These are phyloP conservation scores for Achatina immaculata DNA, from an alignment of 1,140 invertebrate genomes.

Conservation along the genomic window DNA sequence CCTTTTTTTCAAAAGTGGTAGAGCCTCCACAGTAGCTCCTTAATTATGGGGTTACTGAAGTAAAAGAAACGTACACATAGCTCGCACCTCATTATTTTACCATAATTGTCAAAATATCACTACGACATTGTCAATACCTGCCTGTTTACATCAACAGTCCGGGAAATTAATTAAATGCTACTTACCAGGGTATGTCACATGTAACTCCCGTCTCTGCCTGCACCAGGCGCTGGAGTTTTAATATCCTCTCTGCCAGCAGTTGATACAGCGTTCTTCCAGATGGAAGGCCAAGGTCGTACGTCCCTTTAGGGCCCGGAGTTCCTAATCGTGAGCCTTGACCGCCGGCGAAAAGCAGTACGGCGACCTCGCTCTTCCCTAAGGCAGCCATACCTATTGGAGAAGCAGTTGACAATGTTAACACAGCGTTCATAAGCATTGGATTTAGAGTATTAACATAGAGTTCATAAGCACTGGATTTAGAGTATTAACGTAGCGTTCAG, in stretches of 20 bases:
- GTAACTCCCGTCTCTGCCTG: constrained; percentile 76
- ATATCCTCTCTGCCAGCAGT: constrained; percentile 93
- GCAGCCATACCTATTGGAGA: constrained; percentile 80
- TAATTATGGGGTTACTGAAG: no score
- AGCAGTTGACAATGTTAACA: no score
- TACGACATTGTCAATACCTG: no score
- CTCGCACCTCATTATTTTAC: background rate
- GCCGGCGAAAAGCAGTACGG: constrained; percentile 84
- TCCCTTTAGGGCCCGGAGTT: constrained; percentile 95
- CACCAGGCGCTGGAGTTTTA: constrained; percentile 84
- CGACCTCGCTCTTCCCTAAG: constrained; percentile 85
- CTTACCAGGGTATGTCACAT: constrained; percentile 72
- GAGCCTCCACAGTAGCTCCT: no score
- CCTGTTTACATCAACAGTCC: no score
- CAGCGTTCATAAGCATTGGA: no score
- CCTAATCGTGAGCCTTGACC: constrained; percentile 93
- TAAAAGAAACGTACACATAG: no score
- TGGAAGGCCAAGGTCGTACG: constrained; percentile 93
- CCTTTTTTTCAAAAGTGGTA: no score
- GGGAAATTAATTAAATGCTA: no score
- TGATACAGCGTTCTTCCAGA: constrained; percentile 93
- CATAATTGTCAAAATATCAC: background rate
- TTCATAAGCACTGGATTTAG: no score
- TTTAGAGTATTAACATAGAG: no score
- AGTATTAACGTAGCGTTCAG: no score